Conservation (phyloP, 2,113 vertebrate species). For the Nycticorax nycticorax region DNA sequence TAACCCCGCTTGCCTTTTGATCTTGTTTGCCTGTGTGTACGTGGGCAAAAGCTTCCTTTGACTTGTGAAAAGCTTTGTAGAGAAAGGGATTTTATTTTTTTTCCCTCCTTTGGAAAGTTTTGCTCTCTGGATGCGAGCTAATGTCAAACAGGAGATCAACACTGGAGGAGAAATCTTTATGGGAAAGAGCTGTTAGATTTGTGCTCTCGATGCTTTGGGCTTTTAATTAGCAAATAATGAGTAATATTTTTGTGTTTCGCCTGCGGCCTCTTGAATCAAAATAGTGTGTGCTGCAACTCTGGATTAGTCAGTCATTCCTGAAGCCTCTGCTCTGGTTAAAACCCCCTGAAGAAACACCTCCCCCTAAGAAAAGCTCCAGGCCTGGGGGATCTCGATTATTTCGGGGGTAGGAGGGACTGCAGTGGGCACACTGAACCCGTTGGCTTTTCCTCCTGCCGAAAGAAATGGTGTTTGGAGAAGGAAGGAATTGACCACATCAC, state of each 20-base stretch:
- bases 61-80: neutral
- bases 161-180: neutral
- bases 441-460: neutral
- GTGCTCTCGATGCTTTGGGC: neutral
- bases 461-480: neutral
- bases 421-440: accelerated
- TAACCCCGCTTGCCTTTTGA: neutral
- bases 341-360: neutral
- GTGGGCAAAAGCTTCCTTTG: neutral
- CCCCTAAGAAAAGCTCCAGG: accelerated
- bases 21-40: accelerated
- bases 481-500: neutral
- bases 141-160: neutral
- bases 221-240: neutral
- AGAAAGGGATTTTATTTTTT: neutral
- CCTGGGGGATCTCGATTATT: neutral
- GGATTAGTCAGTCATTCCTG: neutral
- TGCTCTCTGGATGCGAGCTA: neutral
- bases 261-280: neutral
- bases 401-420: neutral
- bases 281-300: accelerated
- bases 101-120: neutral
- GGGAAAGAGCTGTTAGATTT: neutral
- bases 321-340: neutral
- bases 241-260: neutral